Evolutionary conservation across 1,140 invertebrate species (phyloP).

Genomic region (Phenacoccus solenopsis): DNA sequence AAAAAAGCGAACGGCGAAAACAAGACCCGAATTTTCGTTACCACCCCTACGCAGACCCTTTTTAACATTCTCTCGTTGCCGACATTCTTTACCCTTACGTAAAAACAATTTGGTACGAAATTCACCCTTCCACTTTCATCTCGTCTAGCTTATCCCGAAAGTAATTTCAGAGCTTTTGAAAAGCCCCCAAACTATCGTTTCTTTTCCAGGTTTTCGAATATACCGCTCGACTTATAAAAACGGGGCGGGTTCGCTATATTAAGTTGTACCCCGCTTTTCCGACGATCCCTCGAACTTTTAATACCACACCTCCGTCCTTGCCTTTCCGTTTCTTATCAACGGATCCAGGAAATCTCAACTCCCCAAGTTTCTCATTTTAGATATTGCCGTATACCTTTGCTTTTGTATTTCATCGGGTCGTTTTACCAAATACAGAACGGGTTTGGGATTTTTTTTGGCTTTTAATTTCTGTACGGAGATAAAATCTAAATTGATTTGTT

Average conservation of each 20-base stretch:
- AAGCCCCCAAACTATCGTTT: slow-evolving; percentile 17
- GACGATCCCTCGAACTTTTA: background rate
- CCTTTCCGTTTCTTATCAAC: slow-evolving; percentile 15
- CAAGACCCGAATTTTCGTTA: slow-evolving; percentile 16
- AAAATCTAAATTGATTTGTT: no score
- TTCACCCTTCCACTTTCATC: slow-evolving; percentile 6
- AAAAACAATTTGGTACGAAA: slow-evolving; percentile 18
- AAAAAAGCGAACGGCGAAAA: slow-evolving; percentile 6
- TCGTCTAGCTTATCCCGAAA: slow-evolving; percentile 11
- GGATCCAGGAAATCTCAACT: slow-evolving; percentile 15
- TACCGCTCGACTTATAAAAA: slow-evolving; percentile 5
- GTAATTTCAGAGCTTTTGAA: slow-evolving; percentile 18
- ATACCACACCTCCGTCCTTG: slow-evolving; percentile 11
- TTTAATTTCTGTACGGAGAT: no score
- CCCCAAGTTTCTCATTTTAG: slow-evolving; percentile 16
- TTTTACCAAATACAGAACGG: slow-evolving; percentile 4
- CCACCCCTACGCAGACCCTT: slow-evolving; percentile 5
- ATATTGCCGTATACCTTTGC: slow-evolving; percentile 3
- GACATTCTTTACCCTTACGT: slow-evolving; percentile 8
- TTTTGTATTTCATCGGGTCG: slow-evolving; percentile 6
- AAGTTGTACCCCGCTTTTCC: background rate
- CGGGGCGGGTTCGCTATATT: slow-evolving; percentile 14
- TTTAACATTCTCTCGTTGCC: background rate
- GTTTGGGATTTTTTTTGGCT: background rate
- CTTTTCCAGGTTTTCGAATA: slow-evolving; percentile 7